Conservation (phyloP, 2,888 invertebrate species). For the Callinectes sapidus region DNA sequence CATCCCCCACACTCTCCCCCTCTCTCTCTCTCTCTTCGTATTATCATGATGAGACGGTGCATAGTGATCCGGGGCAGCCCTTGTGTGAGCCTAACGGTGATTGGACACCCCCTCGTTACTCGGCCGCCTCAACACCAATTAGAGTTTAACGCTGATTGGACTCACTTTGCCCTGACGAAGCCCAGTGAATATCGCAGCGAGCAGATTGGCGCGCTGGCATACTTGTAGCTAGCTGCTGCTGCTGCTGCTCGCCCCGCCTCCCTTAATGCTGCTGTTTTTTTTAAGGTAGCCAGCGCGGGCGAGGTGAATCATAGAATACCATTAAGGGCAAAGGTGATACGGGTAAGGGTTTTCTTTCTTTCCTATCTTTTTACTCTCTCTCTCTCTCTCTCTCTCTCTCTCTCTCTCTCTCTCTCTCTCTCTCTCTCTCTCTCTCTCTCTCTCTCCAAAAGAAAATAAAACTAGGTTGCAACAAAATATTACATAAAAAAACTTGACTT, state of each 20-base stretch:
- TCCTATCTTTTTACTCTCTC: background rate
- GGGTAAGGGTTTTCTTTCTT: background rate
- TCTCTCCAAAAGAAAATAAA: too few species aligned
- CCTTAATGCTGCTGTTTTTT: background rate
- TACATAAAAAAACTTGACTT: background rate
- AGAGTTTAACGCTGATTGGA: conserved; percentile 58
- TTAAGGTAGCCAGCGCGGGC: background rate
- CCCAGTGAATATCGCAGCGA: conserved; percentile 15
- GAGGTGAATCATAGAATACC: conserved; percentile 1
- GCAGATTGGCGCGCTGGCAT: conserved; percentile 26
- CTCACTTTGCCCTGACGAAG: conserved; percentile 46
- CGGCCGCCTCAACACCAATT: conserved; percentile 48
- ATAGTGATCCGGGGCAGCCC: conserved; percentile 14
- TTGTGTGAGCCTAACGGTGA: conserved; percentile 44
- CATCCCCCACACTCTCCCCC: background rate
- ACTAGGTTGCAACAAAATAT: background rate
- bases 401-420: too few species aligned
- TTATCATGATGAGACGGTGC: conserved; percentile 31
- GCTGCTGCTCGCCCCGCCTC: background rate
- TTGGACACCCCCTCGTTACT: conserved; percentile 45
- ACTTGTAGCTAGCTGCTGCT: background rate
- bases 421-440: too few species aligned
- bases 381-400: too few species aligned
- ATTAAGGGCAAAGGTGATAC: background rate
- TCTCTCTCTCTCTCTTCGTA: too few species aligned